Base-by-base conservation (phyloP, 2,888 invertebrate genomes). In the Nephrocerus scutellatus region DNA sequence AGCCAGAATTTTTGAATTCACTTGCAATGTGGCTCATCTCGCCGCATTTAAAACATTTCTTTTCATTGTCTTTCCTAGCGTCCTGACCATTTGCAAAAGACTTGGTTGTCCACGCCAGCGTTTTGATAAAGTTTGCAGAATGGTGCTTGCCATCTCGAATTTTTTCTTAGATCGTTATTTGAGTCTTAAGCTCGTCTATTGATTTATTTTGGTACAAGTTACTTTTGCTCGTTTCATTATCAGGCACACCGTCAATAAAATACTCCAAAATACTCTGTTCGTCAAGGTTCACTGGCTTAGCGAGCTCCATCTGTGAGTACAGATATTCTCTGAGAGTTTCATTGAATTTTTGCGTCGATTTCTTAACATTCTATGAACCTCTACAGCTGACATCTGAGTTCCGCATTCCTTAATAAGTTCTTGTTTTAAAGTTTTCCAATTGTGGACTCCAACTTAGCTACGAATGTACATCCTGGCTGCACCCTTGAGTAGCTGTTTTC, bases 261-360 rank as follows among this genome's bases (percentile, higher is more conserved):
- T 37, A 37, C 6, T 30, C 41, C 10, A 41, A 25, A 1, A 28
- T n/a, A 13, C 37, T 41, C 25, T 36, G 23, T 5, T 41, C 41
- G 14, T 41, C 41, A 5, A 32, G 5, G 10, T 26, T 16, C 6
- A 38, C 32, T 13, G 31, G 9, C 10, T 29, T 41, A 2, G 21
- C 36, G 2, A 36, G 9, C 21, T 32, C 41, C 4, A 32, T 26
- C 3, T 36, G 14, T 7, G 12, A 9, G 30, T 41, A 41, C 1
- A 36, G 14, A 19, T 40, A 40, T 18, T 41, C 41, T 16, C 16
- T 14, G 5, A 36, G n/a, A 3, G 18, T 23, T 15, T 29, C 30
- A 5, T n/a, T 21, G 29, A 23, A 9, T 37, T 37, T 16, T 37
- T 37, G 4, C 30, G 37, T 2, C 31, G 36, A 18, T 12, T 30